These are phyloP conservation scores for Mastomys natalensis DNA, from an alignment of 2,113 vertebrate species.

Conservation along the genomic window DNA sequence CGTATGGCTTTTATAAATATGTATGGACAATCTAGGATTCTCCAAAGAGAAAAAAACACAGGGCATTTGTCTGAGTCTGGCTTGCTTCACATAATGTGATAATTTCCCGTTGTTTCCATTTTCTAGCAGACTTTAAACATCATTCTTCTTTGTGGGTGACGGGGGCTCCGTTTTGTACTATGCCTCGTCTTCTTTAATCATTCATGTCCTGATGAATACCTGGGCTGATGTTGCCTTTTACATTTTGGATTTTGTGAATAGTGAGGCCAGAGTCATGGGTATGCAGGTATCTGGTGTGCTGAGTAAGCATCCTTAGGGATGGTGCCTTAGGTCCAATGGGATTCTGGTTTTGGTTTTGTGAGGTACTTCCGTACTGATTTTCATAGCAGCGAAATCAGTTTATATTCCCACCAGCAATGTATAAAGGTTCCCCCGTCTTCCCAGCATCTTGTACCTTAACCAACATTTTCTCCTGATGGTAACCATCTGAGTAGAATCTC, in stretches of 20 bases:
- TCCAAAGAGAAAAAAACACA: background rate
- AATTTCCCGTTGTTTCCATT: background rate
- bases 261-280: background rate
- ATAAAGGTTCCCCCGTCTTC: too few species aligned
- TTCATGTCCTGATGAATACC: background rate
- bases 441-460: too few species aligned
- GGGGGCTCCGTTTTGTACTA: background rate
- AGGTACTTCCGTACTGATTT: background rate
- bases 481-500: background rate
- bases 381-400: background rate
- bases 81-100: background rate
- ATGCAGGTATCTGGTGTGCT: background rate
- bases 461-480: background rate
- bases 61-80: background rate
- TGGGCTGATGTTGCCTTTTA: background rate
- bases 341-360: background rate
- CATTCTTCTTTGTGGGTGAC: background rate
- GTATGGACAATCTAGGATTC: background rate
- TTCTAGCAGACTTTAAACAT: background rate
- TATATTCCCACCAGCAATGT: background rate
- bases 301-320: background rate
- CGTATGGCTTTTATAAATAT: background rate
- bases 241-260: background rate
- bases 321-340: too few species aligned
- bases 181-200: background rate